Conservation (phyloP, 2,797 vertebrate species). For the Coranthus polyacanthus region DNA sequence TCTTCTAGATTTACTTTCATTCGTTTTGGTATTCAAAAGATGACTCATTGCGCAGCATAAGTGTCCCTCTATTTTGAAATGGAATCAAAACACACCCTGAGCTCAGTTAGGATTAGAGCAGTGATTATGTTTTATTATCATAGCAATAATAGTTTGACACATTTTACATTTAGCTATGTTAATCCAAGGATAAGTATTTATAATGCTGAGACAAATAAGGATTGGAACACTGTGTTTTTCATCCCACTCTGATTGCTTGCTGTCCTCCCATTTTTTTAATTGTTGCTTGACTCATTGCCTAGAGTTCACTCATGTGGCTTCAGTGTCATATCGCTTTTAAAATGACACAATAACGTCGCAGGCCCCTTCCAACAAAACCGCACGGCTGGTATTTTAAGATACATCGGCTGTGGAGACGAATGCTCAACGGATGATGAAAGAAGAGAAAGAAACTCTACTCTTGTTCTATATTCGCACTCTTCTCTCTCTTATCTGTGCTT, state of each 20-base stretch:
- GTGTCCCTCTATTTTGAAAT: constrained; percentile 53
- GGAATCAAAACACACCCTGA: constrained; percentile 57
- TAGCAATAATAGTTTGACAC: constrained; percentile 67
- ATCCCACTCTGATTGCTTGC: constrained; percentile 5
- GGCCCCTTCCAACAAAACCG: background rate
- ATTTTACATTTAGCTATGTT: constrained; percentile 73
- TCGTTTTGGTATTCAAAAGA: constrained; percentile 44
- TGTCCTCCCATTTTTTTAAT: constrained; percentile 15
- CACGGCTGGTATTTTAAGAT: constrained; percentile 7
- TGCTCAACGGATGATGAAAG: background rate
- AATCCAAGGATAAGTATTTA: constrained; percentile 72
- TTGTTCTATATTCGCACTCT: too few relatives aligned
- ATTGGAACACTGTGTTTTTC: constrained; percentile 52
- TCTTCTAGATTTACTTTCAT: constrained; percentile 23
- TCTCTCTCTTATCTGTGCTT: background rate
- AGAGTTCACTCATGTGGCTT: constrained; percentile 29
- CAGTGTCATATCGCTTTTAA: constrained; percentile 16
- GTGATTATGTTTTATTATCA: constrained; percentile 69
- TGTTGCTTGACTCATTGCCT: constrained; percentile 19
- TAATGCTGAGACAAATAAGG: constrained; percentile 64
- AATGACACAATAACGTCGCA: constrained; percentile 21
- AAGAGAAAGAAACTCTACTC: too few relatives aligned
- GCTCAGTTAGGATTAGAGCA: constrained; percentile 71
- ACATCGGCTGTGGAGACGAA: background rate
- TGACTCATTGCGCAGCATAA: constrained; percentile 31